Evolutionary conservation across 2,888 invertebrate genomes (phyloP), one percentile per base, ranked within the genome.

Genomic region (Papilio gigon): DNA sequence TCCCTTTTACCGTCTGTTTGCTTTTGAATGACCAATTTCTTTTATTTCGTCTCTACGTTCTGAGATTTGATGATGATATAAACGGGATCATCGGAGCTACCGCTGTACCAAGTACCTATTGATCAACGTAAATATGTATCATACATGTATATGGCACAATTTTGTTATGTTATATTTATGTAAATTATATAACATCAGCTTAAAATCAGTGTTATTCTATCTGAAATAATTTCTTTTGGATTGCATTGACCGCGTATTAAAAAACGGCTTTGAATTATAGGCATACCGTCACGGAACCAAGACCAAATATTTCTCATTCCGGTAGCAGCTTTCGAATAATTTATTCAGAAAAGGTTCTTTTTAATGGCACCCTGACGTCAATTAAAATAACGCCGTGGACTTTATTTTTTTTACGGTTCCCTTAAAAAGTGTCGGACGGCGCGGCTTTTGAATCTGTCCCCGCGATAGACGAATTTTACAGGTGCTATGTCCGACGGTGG

Each of bases 391-490:
- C 86, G 83, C 82, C 73, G 80, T 71, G 35, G 47, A 67, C 70
- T 74, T 75, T 73, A 76, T 78, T 83, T 82, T 84, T 80, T 84
- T 85, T 81, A 78, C 74, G 76, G 74, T 80, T 81, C 77, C 76
- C 78, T 76, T 80, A 83, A 84, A 86, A 86, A 86, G 85, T 84
- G 84, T 84, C 78, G 77, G 80, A 79, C 80, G 79, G 79, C 75
- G 79, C 73, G 75, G 80, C 86, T 88, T 89, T 90, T 90, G 89
- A 89, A 91, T 92, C 92, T 90, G 81, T 82, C 77, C 81, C 78
- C 76, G 82, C 81, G 91, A 90, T 92, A 90, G 85, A 80, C 73
- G 75, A 85, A 87, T 88, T 88, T 87, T 88, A 89, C 88, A 89
- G 90, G 89, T 90, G 90, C 86, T 80, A 78, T 78, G 82, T 84